These are phyloP conservation scores for Oriolus oriolus DNA, from an alignment of 2,113 vertebrate species.

Conservation along the genomic window DNA sequence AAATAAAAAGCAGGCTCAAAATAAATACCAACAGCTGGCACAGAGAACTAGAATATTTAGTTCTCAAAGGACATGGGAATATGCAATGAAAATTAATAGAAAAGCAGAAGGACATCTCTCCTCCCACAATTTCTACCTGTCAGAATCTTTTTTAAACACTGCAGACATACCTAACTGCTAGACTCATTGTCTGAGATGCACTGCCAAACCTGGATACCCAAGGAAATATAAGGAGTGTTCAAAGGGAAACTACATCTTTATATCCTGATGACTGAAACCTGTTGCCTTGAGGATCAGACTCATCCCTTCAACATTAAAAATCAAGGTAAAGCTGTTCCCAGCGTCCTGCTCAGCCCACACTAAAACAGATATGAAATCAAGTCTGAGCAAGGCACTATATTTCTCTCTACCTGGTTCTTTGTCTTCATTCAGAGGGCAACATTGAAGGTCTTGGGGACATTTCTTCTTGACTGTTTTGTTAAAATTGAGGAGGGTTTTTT, in stretches of 20 bases:
- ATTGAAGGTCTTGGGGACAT: background rate
- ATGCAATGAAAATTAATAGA: background rate
- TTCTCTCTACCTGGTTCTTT: background rate
- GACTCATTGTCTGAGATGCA: accelerated
- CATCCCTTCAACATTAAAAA: background rate
- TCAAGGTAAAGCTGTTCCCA: background rate
- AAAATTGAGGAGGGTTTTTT: background rate
- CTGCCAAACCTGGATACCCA: background rate
- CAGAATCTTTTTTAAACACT: background rate
- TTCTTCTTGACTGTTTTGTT: background rate
- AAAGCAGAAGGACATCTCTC: background rate
- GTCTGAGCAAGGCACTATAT: background rate
- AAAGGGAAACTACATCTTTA: background rate
- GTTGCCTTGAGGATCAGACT: background rate
- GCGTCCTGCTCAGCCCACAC: background rate
- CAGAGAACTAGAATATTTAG: background rate
- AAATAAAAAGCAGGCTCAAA: background rate
- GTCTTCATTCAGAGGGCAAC: background rate
- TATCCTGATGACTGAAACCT: background rate
- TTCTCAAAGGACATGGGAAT: background rate
- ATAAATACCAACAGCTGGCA: background rate
- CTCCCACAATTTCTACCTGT: background rate
- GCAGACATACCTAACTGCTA: accelerated
- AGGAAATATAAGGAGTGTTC: background rate
- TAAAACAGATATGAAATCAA: accelerated